Evolutionary conservation across 64 coral and sea anemone genomes (phyloP), one percentile per base, ranked within the genome.

Genomic region (Acropora tenuis): DNA sequence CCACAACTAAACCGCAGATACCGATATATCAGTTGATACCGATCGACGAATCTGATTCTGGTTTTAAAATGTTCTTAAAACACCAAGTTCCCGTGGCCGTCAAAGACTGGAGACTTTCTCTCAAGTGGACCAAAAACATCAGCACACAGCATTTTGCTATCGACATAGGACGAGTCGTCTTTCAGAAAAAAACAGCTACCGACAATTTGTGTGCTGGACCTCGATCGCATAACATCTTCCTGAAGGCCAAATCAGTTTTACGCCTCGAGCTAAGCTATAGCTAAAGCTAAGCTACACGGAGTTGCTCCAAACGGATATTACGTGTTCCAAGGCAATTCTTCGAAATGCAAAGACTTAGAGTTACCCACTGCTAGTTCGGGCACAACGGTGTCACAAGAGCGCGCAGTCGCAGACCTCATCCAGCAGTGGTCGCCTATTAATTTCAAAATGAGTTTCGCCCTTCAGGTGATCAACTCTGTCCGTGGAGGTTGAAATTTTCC

Each of bases 111-210:
- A 43, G 55, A 10, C 59, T 82, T 61, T 60, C 79, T 4, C 50
- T 82, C 20, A 82, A 82, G 79, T 82, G 63, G 10, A 82, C 57
- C 79, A 82, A 82, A 13, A 65, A 82, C 16, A 82, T 82, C 57
- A 82, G 79, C 79, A 82, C 30, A 1, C 40, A 41, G 1, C 58
- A 82, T 65, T 60, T 82, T 82, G 1, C 8, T 3, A 82, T 82
- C 79, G 79, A 82, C 57, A 82, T 63, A 41, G 79, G 50, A 3
- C 59, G 10, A 43, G 79, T 82, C 30, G 12, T 4, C 4, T 57
- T 42, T 45, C 79, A 41, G 44, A 82, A 82, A 16, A 12, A 60
- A 61, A 30, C 79, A 10, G 63, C 79, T 1, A 82, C 3, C 57
- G 79, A 82, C 52, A 40, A 17, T 44, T 59, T 82, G 11, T 82